These are phyloP conservation scores for Drosophila orena DNA, from an alignment of 1,140 invertebrate species.

Conservation along the genomic window DNA sequence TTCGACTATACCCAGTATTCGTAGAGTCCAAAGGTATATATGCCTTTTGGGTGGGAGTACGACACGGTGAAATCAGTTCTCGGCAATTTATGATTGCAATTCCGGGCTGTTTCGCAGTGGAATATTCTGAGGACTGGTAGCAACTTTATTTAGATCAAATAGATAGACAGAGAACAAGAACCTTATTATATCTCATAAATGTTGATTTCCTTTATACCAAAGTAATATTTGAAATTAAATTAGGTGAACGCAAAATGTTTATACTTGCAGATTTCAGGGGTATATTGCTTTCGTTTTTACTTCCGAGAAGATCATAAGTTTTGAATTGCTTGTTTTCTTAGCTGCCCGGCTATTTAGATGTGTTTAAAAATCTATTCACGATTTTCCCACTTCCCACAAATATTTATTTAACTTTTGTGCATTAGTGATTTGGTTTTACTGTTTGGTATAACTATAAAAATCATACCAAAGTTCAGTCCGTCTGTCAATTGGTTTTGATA, in stretches of 20 bases:
- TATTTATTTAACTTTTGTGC: neutral
- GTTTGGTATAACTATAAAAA: neutral
- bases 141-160: neutral
- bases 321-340: constrained; percentile 4
- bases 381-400: neutral
- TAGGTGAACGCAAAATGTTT: neutral
- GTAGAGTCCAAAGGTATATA: constrained; percentile 28
- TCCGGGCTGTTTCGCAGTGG: neutral
- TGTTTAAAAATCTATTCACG: constrained; percentile 19
- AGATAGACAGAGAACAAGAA: no score
- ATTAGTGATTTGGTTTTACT: constrained; percentile 3
- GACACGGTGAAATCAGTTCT: constrained; percentile 10
- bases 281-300: constrained; percentile 4
- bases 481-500: neutral
- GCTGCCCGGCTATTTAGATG: constrained; percentile 8
- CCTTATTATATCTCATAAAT: no score
- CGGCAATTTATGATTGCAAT: constrained; percentile 1
- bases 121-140: neutral
- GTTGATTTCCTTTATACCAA: no score
- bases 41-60: constrained; percentile 19
- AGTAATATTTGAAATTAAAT: no score
- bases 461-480: no score
- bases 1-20: constrained; percentile 12
- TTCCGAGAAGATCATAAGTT: constrained; percentile 8
- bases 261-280: neutral